Evolutionary conservation across 2,113 vertebrate genomes (phyloP).

Genomic region (Melanostigma gelatinosum): DNA sequence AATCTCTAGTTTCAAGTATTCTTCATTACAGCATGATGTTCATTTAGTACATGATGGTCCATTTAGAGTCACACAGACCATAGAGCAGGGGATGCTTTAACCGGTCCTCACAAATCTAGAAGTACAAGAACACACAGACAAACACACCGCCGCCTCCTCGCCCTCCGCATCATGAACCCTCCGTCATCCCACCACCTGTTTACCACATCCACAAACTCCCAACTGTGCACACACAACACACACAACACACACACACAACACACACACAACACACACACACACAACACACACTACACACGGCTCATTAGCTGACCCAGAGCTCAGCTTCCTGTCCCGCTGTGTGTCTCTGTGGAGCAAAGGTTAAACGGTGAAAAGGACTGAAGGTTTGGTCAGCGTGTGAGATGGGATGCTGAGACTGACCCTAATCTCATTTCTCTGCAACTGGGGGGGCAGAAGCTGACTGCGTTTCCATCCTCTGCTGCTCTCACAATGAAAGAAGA

Average conservation of each 20-base stretch:
- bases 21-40: background rate
- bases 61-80: too few species aligned
- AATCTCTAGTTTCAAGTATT: background rate
- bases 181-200: constrained; percentile 8
- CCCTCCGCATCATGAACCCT: constrained; percentile 11
- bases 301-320: constrained; percentile 63
- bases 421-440: background rate
- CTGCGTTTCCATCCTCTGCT: background rate
- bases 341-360: constrained; percentile 42
- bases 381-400: constrained; percentile 2
- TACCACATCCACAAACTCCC: constrained; percentile 48
- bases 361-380: constrained; percentile 37
- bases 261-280: background rate
- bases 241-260: constrained; percentile 11
- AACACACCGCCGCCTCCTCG: background rate
- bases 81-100: background rate
- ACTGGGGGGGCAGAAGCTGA: background rate
- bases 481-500: background rate
- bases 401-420: constrained; percentile 3
- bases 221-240: constrained; percentile 42
- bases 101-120: background rate
- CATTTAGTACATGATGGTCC: too few species aligned
- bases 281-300: constrained; percentile 24
- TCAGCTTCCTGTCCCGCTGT: constrained; percentile 29
- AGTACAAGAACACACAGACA: background rate